Base-by-base conservation (phyloP, 2,113 vertebrate species). In the Dendropsophus ebraccatus region DNA sequence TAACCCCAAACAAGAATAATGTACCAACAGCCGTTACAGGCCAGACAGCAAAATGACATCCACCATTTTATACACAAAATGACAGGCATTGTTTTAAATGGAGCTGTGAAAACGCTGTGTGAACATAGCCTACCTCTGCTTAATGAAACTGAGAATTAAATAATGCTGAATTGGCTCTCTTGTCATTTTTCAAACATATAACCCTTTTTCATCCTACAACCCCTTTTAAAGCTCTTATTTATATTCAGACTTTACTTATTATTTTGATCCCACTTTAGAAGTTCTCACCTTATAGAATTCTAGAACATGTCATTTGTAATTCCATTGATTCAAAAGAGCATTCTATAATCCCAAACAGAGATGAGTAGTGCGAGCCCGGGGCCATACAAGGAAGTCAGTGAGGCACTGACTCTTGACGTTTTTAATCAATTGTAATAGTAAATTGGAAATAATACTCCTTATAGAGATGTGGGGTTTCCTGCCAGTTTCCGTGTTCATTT, bases 351-450 rank as follows among this genome's bases (percentile, higher is more conserved):
- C 56, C 56, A 30, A 76, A 65, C n/a, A 50, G 54, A 49, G 72
- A 76, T 76, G 56, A 65, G 72, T 35, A 50, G 56, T 7, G 9
- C 60, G 1, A 35, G 83, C 83, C 83, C 25, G 19, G 58, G 54
- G 84, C 62, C 45, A 70, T 85, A 85, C 75, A 79, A 45, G 54
- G 32, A 85, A 79, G 84, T 47, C 83, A 84, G 52, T 25, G 70
- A 83, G 72, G 56, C 72, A 30, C 56, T 47, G 72, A 84, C 70
- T 65, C 54, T 50, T 84, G 83, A 77, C 83, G 77, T 84, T 84
- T 84, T 21, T 76, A 84, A 77, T 84, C 72, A 76, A 50, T 84
- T 84, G 83, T 76, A 76, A 84, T 84, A 23, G 82, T 75, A 84
- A 75, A 84, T 84, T 74, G 69, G 70, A 84, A 76, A 84, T 75